These are phyloP conservation scores for Ataeniobius toweri DNA, from an alignment of 2,797 vertebrate genomes.

Conservation along the genomic window DNA sequence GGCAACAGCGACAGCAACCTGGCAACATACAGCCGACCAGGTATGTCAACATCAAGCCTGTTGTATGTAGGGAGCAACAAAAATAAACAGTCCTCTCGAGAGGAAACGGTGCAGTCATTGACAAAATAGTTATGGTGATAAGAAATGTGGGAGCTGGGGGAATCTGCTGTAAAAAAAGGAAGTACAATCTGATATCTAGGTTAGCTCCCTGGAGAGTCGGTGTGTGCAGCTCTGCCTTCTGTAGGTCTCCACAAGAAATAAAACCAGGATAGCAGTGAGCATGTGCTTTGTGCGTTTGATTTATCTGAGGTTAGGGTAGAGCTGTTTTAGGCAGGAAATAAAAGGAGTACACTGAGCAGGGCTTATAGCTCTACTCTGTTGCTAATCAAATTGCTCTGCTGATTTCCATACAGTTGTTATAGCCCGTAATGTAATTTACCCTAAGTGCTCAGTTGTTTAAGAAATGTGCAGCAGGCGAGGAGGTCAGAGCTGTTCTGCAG, in stretches of 20 bases:
- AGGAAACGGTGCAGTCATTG: slow-evolving; percentile 36
- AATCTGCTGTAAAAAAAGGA: slow-evolving; percentile 49
- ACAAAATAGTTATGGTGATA: slow-evolving; percentile 60
- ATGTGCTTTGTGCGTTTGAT: slow-evolving; percentile 70
- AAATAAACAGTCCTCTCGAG: slow-evolving; percentile 39
- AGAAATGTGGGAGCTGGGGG: slow-evolving; percentile 50
- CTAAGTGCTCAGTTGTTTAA: slow-evolving; percentile 86
- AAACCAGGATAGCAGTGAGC: slow-evolving; percentile 62
- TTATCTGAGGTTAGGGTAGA: slow-evolving; percentile 78
- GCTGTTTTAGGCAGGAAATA: slow-evolving; percentile 80
- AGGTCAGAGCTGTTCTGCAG: slow-evolving; percentile 76
- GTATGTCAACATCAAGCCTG: slow-evolving; percentile 73
- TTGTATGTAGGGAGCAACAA: slow-evolving; percentile 7
- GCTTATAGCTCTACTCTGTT: slow-evolving; percentile 78
- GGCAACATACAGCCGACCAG: slow-evolving; percentile 96
- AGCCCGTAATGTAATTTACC: slow-evolving; percentile 82
- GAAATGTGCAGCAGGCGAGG: slow-evolving; percentile 76
- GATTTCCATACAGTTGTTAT: slow-evolving; percentile 86
- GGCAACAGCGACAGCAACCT: slow-evolving; percentile 98
- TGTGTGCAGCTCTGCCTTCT: slow-evolving; percentile 56
- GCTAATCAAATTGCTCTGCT: slow-evolving; percentile 84
- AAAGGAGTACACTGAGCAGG: slow-evolving; percentile 74
- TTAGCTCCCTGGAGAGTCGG: slow-evolving; percentile 73
- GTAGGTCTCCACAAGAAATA: slow-evolving; percentile 53
- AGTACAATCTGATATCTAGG: slow-evolving; percentile 74